Evolutionary conservation across 2,113 vertebrate species (phyloP).

Genomic region (Ophiodon elongatus): DNA sequence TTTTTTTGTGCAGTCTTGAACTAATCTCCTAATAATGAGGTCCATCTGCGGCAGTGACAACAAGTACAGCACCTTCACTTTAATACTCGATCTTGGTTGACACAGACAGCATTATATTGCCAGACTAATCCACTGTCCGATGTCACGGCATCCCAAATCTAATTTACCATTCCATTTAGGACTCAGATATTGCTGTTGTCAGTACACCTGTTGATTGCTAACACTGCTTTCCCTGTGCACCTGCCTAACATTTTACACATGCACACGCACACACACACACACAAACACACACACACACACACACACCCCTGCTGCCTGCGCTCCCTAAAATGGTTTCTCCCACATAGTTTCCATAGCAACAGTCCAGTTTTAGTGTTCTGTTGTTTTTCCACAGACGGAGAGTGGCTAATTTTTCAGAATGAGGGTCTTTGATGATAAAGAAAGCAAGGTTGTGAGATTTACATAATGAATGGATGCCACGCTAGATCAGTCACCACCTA

Average conservation of each 20-base stretch:
- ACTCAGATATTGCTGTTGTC: slow-evolving; percentile 56
- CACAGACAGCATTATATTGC: slow-evolving; percentile 64
- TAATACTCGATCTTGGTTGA: slow-evolving; percentile 64
- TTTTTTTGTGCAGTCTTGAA: slow-evolving; percentile 49
- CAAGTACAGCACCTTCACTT: slow-evolving; percentile 66
- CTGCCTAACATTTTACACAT: not conserved
- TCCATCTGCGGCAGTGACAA: slow-evolving; percentile 71
- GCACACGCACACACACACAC: not conserved
- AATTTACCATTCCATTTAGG: slow-evolving; percentile 73
- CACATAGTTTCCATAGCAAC: slow-evolving; percentile 84
- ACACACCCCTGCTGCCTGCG: slow-evolving; percentile 26
- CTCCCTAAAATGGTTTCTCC: slow-evolving; percentile 76
- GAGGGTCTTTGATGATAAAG: slow-evolving; percentile 83
- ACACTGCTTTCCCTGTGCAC: slow-evolving; percentile 41
- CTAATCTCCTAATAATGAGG: slow-evolving; percentile 79
- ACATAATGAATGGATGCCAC: slow-evolving; percentile 80
- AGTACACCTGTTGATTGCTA: slow-evolving; percentile 78
- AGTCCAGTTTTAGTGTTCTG: slow-evolving; percentile 80
- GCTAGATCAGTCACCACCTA: slow-evolving; percentile 74
- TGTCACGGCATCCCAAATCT: slow-evolving; percentile 63
- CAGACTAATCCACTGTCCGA: slow-evolving; percentile 63
- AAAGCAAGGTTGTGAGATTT: slow-evolving; percentile 75
- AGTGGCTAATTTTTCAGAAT: slow-evolving; percentile 80
- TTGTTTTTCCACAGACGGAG: slow-evolving; percentile 75
- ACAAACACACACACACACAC: slow-evolving; percentile 27